These are phyloP conservation scores for Magallana ariakensis DNA, from an alignment of 1,140 invertebrate genomes.

Conservation along the genomic window DNA sequence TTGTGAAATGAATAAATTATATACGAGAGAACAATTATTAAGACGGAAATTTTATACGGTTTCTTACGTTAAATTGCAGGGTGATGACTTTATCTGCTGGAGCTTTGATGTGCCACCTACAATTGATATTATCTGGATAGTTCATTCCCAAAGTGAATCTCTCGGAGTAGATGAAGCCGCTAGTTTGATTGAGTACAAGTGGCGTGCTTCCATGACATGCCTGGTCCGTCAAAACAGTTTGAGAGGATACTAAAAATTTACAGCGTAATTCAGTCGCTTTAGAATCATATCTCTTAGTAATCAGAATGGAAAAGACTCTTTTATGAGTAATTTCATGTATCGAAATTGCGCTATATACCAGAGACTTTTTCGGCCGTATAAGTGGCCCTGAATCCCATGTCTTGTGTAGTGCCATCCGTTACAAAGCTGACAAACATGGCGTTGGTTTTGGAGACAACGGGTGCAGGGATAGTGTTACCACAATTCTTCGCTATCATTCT, in stretches of 20 bases:
- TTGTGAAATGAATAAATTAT: too few species aligned
- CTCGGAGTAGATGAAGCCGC: slow-evolving; percentile 43
- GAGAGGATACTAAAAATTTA: slow-evolving; percentile 30
- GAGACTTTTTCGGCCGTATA: slow-evolving; percentile 33
- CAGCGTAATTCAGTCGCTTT: background rate
- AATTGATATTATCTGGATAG: slow-evolving; percentile 42
- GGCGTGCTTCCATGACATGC: slow-evolving; percentile 43
- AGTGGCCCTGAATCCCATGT: slow-evolving; percentile 42
- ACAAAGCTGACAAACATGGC: slow-evolving; percentile 44
- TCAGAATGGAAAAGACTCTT: background rate
- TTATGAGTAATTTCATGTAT: background rate
- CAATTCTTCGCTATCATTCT: slow-evolving; percentile 42
- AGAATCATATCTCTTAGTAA: background rate
- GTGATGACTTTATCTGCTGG: slow-evolving; percentile 44
- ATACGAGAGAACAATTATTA: too few species aligned
- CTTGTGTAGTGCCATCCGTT: slow-evolving; percentile 30
- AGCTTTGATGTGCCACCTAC: slow-evolving; percentile 42
- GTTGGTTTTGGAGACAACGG: slow-evolving; percentile 41
- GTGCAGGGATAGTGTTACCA: slow-evolving; percentile 43
- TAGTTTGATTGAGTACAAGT: slow-evolving; percentile 18
- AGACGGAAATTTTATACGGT: too few species aligned
- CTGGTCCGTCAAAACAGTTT: slow-evolving; percentile 15
- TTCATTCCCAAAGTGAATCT: slow-evolving; percentile 15
- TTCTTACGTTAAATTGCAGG: slow-evolving; percentile 14
- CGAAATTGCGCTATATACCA: background rate